phyloP scores from a whole-genome alignment of 2,888 invertebrate genomes.

The Tineola bisselliella region DNA sequence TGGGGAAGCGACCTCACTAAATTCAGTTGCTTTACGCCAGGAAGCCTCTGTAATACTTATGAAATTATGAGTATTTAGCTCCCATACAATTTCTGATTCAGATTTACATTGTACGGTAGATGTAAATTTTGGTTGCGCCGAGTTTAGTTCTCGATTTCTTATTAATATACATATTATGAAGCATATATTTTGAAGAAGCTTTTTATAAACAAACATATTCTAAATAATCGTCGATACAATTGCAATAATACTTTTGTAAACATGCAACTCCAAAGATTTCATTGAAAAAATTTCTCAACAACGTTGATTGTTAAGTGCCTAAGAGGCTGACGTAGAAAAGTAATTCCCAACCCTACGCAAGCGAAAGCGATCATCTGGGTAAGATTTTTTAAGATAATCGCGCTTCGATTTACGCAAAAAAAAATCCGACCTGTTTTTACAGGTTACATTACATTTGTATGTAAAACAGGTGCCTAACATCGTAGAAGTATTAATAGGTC shows the following conservation, averaged over 20 bases:
- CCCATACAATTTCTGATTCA: background rate
- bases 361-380: constrained; percentile 62
- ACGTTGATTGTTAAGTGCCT: constrained; percentile 58
- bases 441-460: constrained; percentile 2
- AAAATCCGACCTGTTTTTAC: background rate
- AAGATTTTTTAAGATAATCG: constrained; percentile 55
- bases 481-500: background rate
- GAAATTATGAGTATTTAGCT: constrained; percentile 46
- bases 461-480: background rate
- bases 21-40: constrained; percentile 51
- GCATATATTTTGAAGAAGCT: no score
- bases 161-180: no score
- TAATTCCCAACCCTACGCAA: constrained; percentile 57
- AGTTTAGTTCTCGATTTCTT: background rate
- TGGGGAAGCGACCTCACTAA: constrained; percentile 45
- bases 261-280: background rate
- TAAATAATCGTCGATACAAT: no score
- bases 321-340: constrained; percentile 56
- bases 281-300: background rate
- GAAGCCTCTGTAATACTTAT: constrained; percentile 55
- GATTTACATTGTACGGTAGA: background rate
- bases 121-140: background rate
- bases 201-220: no score
- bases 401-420: background rate
- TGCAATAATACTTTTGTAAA: no score